Evolutionary conservation across 2,797 vertebrate species (phyloP).

Genomic region (Botia kubotai): DNA sequence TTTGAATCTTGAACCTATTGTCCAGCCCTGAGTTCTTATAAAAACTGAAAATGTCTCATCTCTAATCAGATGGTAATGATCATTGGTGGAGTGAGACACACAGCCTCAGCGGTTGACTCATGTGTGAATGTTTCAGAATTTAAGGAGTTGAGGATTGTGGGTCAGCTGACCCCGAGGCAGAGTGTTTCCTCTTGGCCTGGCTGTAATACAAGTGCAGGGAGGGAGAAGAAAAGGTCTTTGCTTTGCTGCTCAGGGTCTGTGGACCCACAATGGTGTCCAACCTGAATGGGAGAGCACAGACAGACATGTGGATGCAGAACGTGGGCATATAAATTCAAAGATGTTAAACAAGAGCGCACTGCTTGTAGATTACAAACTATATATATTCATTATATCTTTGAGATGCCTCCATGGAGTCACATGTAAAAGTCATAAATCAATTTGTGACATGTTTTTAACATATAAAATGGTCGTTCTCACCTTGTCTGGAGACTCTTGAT

Average conservation of each 20-base stretch:
- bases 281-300: constrained; percentile 64
- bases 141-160: constrained; percentile 35
- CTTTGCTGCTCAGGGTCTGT: constrained; percentile 72
- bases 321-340: neutral
- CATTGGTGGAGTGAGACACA: constrained; percentile 28
- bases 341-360: neutral
- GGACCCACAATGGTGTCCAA: constrained; percentile 79
- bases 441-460: neutral
- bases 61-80: neutral
- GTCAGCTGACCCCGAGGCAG: constrained; percentile 76
- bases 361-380: too few species aligned
- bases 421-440: too few species aligned
- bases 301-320: constrained; percentile 27
- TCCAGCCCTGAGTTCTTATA: neutral
- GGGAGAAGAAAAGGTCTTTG: constrained; percentile 79
- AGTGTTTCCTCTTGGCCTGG: constrained; percentile 76
- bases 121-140: constrained; percentile 21
- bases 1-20: neutral
- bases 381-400: too few species aligned
- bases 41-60: neutral
- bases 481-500: constrained; percentile 97
- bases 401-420: too few species aligned
- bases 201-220: constrained; percentile 77
- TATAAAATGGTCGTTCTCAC: constrained; percentile 70
- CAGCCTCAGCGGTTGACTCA: constrained; percentile 45